Evolutionary conservation across 2,888 invertebrate genomes (phyloP), one percentile per base, ranked within the genome.

Genomic region (Belgica antarctica): DNA sequence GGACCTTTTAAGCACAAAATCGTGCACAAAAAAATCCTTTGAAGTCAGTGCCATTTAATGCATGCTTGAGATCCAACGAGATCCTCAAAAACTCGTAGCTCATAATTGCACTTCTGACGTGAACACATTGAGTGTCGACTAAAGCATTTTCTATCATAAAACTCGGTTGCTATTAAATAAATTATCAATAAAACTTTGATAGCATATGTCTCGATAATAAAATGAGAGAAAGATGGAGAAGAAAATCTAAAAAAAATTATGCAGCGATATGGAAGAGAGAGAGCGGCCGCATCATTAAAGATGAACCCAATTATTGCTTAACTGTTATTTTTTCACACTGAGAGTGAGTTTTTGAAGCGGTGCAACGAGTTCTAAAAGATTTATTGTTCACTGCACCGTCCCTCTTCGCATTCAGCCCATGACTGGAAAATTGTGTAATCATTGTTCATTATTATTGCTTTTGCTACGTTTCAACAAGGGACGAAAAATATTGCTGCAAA

Each of bases 391-490:
- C 15, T 12, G 41, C 15, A 12, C 41, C 4, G 7, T 41, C 15
- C 15, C 15, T 7, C 52, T 8, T 52, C 17, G 52, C 19, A 17
- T 17, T 22, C 17, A 52, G 22, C 52, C 52, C 52, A 52, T 52
- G 22, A 52, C 52, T 52, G 19, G 52, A 52, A 52, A 52, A 52
- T 61, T 61, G 61, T 41, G 65, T 66, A 66, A 66, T 66, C 65
- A 66, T 66, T 47, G 27, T 66, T 66, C 46, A 46, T 66, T 66
- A 66, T 66, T 66, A 66, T 66, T 66, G 65, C 65, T 66, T 46
- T 52, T 52, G 17, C 19, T 59, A 59, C 59, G 27, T 27, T 27
- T 27, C 59, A 59, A 27, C 59, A 27, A 59, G 59, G 59, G 47
- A 46, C 25, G 34, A 25, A 27, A 46, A 1, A 22, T 41, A n/a